phyloP scores from a whole-genome alignment of 1,140 invertebrate species.

The Samia ricini region DNA sequence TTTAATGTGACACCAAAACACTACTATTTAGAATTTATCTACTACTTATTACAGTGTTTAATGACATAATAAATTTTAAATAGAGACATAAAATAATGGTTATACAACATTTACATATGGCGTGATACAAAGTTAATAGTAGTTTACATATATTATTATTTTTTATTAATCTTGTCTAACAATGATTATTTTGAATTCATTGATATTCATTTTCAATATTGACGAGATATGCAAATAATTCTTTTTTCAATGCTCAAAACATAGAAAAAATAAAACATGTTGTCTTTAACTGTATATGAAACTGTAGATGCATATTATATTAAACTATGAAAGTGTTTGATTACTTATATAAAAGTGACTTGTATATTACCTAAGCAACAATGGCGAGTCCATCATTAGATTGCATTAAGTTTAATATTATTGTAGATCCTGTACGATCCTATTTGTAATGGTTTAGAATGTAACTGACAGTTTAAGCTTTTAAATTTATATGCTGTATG shows the following conservation, averaged over 20 bases:
- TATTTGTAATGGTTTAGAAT: conserved; percentile 35
- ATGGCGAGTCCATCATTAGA: conserved; percentile 49
- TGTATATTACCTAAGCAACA: conserved; percentile 44
- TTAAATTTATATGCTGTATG: conserved; percentile 33
- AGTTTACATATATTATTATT: background rate
- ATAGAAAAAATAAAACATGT: conserved; percentile 30
- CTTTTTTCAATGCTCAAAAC: conserved; percentile 42
- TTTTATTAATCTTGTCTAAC: background rate
- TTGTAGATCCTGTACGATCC: conserved; percentile 14
- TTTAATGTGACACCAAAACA: background rate
- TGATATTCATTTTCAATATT: background rate
- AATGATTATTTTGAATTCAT: background rate
- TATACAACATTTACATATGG: background rate
- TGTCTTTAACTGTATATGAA: conserved; percentile 18
- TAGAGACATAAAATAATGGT: background rate
- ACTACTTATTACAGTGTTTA: background rate
- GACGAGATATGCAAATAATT: conserved; percentile 1
- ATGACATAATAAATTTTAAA: background rate
- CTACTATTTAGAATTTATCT: background rate
- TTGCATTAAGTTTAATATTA: conserved; percentile 52
- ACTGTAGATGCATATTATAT: conserved; percentile 36
- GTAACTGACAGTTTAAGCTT: conserved; percentile 27
- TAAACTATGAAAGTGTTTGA: conserved; percentile 23
- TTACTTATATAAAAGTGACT: conserved; percentile 48
- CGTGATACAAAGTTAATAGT: background rate